A percentile compares a stretch with the other conserved stretches of the same genome.
Evolutionary conservation across 2,888 invertebrate species (phyloP).

Genomic region (Torymus texanus): DNA sequence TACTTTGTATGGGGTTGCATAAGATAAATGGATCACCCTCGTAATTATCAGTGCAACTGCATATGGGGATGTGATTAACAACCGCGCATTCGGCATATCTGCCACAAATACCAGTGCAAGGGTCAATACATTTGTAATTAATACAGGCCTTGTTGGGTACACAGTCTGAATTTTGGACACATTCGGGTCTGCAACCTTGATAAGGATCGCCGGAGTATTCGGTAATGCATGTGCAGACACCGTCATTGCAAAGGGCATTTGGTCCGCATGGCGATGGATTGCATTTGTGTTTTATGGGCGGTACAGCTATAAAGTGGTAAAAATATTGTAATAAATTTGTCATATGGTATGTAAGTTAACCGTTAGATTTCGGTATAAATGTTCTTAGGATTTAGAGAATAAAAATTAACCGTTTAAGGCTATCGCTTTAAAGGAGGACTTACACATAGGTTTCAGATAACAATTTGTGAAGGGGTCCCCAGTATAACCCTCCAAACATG

Average conservation of each 20-base stretch:
- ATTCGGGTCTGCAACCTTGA: slow-evolving; percentile 87
- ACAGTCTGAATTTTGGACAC: slow-evolving; percentile 88
- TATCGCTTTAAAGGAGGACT: slow-evolving; percentile 20
- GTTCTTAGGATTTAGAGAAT: not conserved
- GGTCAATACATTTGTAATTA: slow-evolving; percentile 87
- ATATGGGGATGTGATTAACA: slow-evolving; percentile 82
- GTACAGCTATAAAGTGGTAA: slow-evolving; percentile 54
- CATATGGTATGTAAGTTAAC: not conserved
- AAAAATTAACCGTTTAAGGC: not conserved
- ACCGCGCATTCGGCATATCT: slow-evolving; percentile 85
- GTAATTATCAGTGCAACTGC: slow-evolving; percentile 77
- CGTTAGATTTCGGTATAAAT: too few relatives aligned
- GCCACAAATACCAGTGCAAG: slow-evolving; percentile 88
- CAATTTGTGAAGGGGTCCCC: slow-evolving; percentile 84
- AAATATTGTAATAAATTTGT: not conserved
- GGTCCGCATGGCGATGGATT: slow-evolving; percentile 85
- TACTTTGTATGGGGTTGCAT: slow-evolving; percentile 65
- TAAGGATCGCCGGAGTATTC: slow-evolving; percentile 75
- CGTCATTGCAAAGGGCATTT: slow-evolving; percentile 81
- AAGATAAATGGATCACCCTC: slow-evolving; percentile 78
- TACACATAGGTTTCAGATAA: slow-evolving; percentile 33
- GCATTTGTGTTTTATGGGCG: slow-evolving; percentile 78
- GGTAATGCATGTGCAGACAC: slow-evolving; percentile 72
- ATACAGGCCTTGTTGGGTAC: slow-evolving; percentile 84
- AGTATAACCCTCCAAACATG: slow-evolving; percentile 82